Conservation (phyloP, 2,113 vertebrate genomes). For the Petrocephalus zakoni region DNA sequence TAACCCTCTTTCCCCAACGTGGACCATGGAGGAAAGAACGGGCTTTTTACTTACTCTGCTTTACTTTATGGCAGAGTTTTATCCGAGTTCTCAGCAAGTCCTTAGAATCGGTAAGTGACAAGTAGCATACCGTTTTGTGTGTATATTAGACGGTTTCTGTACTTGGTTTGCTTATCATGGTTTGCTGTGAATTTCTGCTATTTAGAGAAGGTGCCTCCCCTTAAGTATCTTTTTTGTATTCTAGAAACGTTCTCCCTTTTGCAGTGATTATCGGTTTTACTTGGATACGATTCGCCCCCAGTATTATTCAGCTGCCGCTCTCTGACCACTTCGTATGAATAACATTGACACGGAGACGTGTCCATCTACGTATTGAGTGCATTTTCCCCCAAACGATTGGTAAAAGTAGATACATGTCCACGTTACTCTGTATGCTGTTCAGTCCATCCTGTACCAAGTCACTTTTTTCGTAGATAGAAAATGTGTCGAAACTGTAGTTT, state of each 20-base stretch:
- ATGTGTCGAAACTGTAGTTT: neutral
- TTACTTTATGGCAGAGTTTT: slow-evolving; percentile 65
- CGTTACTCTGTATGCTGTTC: neutral
- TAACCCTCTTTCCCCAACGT: slow-evolving; percentile 50
- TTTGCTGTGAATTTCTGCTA: neutral
- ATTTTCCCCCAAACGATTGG: neutral
- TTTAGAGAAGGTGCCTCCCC: neutral
- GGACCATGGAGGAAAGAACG: slow-evolving; percentile 64
- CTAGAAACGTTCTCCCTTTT: neutral
- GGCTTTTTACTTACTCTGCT: slow-evolving; percentile 68
- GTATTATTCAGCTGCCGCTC: neutral
- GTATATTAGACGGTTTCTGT: neutral
- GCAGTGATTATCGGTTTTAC: neutral
- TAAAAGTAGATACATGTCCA: neutral
- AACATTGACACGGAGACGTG: neutral
- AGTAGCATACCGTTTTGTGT: neutral
- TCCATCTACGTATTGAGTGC: neutral
- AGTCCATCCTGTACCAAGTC: neutral
- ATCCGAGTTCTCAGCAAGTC: slow-evolving; percentile 77
- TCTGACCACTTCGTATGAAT: neutral
- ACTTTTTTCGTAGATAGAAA: neutral
- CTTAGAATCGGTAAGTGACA: slow-evolving; percentile 82
- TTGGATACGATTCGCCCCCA: neutral
- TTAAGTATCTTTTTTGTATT: neutral
- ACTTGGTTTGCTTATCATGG: neutral